Evolutionary conservation across 2,888 invertebrate species (phyloP).

Genomic region (Iselma pallidipennis): DNA sequence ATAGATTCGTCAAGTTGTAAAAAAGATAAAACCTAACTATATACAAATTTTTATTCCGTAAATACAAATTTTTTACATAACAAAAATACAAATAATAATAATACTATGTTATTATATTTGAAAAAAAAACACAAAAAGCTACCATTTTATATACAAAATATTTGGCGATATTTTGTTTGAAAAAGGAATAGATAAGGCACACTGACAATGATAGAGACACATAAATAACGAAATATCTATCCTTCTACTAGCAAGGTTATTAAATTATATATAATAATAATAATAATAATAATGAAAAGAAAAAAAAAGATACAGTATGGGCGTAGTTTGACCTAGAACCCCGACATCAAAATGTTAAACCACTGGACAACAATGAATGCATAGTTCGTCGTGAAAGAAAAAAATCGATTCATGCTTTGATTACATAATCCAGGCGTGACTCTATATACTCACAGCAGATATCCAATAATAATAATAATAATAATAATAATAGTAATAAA

Average conservation of each 20-base stretch:
- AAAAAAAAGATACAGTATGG: background rate
- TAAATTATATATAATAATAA: too few relatives aligned
- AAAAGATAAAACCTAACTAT: conserved; percentile 1
- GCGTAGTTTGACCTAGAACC: conserved; percentile 23
- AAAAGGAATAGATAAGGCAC: background rate
- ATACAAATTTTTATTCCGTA: conserved; percentile 21
- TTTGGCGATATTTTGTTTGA: conserved; percentile 25
- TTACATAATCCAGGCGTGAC: conserved; percentile 43
- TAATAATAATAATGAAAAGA: too few relatives aligned
- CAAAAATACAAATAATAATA: conserved; percentile 23
- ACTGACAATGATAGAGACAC: background rate
- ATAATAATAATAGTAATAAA: conserved; percentile 20
- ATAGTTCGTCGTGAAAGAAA: background rate
- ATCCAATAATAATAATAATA: too few relatives aligned
- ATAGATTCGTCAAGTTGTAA: too few relatives aligned
- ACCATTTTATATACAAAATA: conserved; percentile 22
- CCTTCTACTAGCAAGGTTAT: too few relatives aligned
- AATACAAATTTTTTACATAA: conserved; percentile 20
- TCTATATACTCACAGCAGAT: too few relatives aligned
- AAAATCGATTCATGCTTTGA: conserved; percentile 11
- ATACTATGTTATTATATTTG: conserved; percentile 18
- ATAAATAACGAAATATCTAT: too few relatives aligned
- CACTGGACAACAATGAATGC: too few relatives aligned
- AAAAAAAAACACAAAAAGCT: conserved; percentile 12
- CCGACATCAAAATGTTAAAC: too few relatives aligned